Evolutionary conservation across 2,113 vertebrate genomes (phyloP).

Genomic region (Calonectris borealis): DNA sequence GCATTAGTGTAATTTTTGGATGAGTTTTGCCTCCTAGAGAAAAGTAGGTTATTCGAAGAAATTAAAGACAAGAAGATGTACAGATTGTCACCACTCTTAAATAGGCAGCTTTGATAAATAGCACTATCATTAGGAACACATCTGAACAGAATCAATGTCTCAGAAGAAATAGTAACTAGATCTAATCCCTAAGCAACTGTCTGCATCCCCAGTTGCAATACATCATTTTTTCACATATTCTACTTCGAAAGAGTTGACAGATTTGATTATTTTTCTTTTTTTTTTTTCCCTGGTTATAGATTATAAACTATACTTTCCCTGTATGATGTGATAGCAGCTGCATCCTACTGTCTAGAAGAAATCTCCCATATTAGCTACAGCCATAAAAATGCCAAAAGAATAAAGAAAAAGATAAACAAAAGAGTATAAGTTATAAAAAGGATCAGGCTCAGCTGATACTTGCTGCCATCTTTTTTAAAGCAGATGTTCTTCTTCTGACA

Average conservation of each 20-base stretch:
- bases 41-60: neutral
- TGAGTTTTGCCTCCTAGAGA: neutral
- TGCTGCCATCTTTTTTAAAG: neutral
- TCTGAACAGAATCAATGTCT: neutral
- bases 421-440: neutral
- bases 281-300: neutral
- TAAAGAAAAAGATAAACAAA: slow-evolving; percentile 17
- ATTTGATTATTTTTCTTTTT: neutral
- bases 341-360: neutral
- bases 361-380: neutral
- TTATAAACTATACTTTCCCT: neutral
- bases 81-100: neutral
- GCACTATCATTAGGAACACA: neutral
- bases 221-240: neutral
- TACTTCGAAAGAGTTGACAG: neutral
- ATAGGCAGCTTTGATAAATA: neutral
- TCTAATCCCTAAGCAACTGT: neutral
- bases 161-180: neutral
- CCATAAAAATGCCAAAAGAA: slow-evolving; percentile 5
- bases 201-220: neutral
- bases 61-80: neutral
- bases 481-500: slow-evolving; percentile 35
- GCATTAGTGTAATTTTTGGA: neutral
- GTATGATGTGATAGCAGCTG: neutral
- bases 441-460: neutral